phyloP scores from a whole-genome alignment of 1,140 invertebrate genomes.

The Onthophagus taurus region DNA sequence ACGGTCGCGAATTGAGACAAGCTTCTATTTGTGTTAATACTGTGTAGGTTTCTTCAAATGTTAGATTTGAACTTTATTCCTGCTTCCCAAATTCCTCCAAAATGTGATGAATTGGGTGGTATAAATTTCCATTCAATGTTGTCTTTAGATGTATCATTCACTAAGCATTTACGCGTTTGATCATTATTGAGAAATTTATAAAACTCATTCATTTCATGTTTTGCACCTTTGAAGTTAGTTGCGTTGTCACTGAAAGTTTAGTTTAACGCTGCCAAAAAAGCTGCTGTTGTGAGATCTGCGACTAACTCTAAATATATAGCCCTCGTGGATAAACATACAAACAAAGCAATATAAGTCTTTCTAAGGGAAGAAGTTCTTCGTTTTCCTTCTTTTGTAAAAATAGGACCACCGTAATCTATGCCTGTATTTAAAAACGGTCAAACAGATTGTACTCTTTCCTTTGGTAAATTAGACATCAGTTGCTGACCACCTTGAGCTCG shows the following conservation, averaged over 20 bases:
- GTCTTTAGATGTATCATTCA: not conserved
- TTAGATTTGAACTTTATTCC: too few relatives aligned
- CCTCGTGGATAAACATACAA: slow-evolving; percentile 18
- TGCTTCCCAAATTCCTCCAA: slow-evolving; percentile 9
- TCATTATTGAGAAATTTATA: not conserved
- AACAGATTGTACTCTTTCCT: slow-evolving; percentile 19
- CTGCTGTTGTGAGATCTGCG: slow-evolving; percentile 14
- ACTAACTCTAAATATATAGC: slow-evolving; percentile 28
- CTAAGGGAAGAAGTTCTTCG: not conserved
- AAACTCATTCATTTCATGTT: slow-evolving; percentile 8
- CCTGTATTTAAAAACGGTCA: slow-evolving; percentile 25
- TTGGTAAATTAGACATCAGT: slow-evolving; percentile 31
- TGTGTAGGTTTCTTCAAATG: too few relatives aligned
- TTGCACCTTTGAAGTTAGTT: slow-evolving; percentile 31
- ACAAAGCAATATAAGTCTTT: slow-evolving; percentile 24
- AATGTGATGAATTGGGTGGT: slow-evolving; percentile 5
- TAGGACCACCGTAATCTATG: slow-evolving; percentile 23
- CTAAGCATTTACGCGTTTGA: slow-evolving; percentile 1
- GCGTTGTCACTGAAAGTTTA: slow-evolving; percentile 30
- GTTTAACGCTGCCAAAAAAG: slow-evolving; percentile 23
- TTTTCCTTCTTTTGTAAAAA: slow-evolving; percentile 7
- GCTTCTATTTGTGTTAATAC: too few relatives aligned
- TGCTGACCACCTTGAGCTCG: slow-evolving; percentile 16
- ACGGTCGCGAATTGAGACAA: too few relatives aligned
- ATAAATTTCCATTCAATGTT: slow-evolving; percentile 6